Base-by-base conservation (phyloP, 2,113 vertebrate genomes). In the Corynorhinus townsendii region DNA sequence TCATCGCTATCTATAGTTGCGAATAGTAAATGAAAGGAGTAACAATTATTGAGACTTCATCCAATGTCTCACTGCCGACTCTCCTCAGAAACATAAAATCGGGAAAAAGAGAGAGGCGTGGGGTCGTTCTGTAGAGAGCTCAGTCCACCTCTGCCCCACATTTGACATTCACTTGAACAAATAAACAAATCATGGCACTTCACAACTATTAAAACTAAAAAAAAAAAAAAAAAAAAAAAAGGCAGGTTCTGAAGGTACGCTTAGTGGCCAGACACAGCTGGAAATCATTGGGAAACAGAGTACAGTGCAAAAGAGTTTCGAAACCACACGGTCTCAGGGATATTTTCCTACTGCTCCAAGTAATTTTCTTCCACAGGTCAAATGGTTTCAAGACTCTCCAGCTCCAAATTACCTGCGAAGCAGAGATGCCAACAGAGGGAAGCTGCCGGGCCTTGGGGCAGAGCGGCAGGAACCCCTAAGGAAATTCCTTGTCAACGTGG, bases 341-440 rank as follows among this genome's bases (percentile, higher is more conserved):
- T 98, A 98, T 99, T 99, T 99, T 99, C 98, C 98, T 98, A 99
- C 98, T 98, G 98, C 98, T 99, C 98, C 98, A 97, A 98, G 98
- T 98, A 99, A 99, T 99, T 99, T 98, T 99, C 98, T 98, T 97
- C 98, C 98, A 97, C 97, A 94, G 98, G 96, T 96, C 97, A 98
- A 98, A 98, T 97, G 98, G 97, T 98, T 98, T 98, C 98, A 97
- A 98, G 98, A 97, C 96, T 95, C 97, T 98, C 98, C 98, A 98
- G 98, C 96, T 97, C 96, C 96, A 97, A 98, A 98, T 98, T 98
- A 97, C 97, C 98, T 77, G 96, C 93, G 93, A 77, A 95, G 97
- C 96, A 87, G 43, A 97, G 95, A 97, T 94, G 97, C 96, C 97
- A 98, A 90, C 85, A 96, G 96, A 26, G 95, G 97, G 93, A 97